Percentiles rank a stretch among this genome's conserved stretches.
These are phyloP conservation scores for Passer domesticus DNA, from an alignment of 2,113 vertebrate species.

Conservation along the genomic window DNA sequence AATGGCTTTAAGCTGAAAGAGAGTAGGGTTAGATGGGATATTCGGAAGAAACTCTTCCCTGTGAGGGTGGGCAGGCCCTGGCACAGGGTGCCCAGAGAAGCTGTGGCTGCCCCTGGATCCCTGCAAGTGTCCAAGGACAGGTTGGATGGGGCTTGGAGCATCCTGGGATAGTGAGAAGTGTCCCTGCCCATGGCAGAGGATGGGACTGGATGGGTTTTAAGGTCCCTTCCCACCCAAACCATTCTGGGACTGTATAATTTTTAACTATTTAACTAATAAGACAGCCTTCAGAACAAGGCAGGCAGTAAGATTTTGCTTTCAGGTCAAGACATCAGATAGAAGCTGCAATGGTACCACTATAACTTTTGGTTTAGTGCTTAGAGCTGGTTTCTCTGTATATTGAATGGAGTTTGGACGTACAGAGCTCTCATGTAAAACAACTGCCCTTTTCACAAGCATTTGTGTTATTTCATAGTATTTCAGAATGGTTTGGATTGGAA, in stretches of 20 bases:
- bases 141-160: fast-evolving
- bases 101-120: not conserved
- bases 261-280: not conserved
- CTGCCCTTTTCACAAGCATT: not conserved
- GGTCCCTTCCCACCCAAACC: not conserved
- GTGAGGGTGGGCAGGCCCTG: not conserved
- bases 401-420: not conserved
- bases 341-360: not conserved
- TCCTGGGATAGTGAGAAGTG: fast-evolving
- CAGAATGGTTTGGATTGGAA: not conserved
- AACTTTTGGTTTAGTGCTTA: not conserved
- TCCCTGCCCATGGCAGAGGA: not conserved
- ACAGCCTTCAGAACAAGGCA: not conserved
- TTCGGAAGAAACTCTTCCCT: fast-evolving
- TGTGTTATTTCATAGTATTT: not conserved
- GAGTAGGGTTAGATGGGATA: not conserved
- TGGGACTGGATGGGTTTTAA: not conserved
- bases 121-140: not conserved
- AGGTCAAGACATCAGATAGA: not conserved
- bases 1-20: not conserved
- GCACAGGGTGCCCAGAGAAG: not conserved
- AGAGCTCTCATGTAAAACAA: not conserved
- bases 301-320: not conserved
- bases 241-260: not conserved
- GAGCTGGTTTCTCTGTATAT: not conserved